phyloP scores from a whole-genome alignment of 2,797 vertebrate genomes.

The Parauchenoglanis ngamensis region DNA sequence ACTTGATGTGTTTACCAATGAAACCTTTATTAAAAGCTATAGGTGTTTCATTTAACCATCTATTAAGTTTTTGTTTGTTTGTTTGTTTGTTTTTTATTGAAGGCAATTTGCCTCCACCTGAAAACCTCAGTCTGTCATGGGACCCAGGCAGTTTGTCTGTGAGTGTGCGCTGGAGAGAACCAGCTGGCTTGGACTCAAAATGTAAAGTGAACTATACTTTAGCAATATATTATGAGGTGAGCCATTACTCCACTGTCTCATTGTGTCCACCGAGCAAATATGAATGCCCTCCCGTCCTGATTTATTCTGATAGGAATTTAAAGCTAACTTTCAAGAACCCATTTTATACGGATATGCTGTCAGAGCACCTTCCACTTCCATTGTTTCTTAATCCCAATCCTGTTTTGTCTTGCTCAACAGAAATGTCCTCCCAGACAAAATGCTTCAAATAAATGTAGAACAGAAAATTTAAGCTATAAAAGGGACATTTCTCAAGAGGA shows the following conservation, averaged over 20 bases:
- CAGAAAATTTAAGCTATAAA: neutral
- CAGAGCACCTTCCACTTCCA: neutral
- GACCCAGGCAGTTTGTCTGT: neutral
- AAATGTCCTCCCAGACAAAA: conserved; percentile 16
- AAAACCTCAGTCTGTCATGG: conserved; percentile 27
- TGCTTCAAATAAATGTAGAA: neutral
- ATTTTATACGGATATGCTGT: neutral
- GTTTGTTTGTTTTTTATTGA: neutral
- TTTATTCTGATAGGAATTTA: neutral
- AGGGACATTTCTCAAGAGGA: neutral
- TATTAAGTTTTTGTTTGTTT: neutral
- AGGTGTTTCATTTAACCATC: neutral
- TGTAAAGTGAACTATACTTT: conserved; percentile 44
- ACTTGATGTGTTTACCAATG: too few relatives aligned
- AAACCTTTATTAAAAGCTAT: neutral
- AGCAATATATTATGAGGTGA: conserved; percentile 20
- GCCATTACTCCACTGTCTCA: neutral
- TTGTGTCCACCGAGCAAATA: neutral
- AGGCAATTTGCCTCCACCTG: conserved; percentile 35
- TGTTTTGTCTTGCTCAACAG: conserved; percentile 5
- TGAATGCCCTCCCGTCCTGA: neutral
- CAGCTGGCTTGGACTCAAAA: conserved; percentile 2
- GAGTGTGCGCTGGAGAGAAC: conserved; percentile 15
- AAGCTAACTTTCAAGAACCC: neutral
- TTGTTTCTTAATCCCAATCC: neutral